phyloP scores from a whole-genome alignment of 2,888 invertebrate genomes.

The Drosophila buzzatii region DNA sequence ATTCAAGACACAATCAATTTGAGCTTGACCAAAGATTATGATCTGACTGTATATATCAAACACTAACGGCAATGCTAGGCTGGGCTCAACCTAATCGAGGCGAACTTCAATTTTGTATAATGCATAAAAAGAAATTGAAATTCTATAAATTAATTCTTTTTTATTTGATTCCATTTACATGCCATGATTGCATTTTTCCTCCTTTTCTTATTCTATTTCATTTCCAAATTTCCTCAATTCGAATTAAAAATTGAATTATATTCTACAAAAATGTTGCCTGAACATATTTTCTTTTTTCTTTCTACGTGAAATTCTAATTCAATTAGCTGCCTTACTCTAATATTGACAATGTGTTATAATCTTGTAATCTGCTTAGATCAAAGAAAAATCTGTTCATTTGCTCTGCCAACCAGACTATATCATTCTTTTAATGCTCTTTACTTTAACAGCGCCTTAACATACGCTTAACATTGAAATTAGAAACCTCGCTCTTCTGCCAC shows the following conservation, averaged over 20 bases:
- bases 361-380: neutral
- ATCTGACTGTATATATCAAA: conserved; percentile 2
- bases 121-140: conserved; percentile 5
- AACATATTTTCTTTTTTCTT: neutral
- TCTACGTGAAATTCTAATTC: neutral
- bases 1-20: conserved; percentile 29
- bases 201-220: neutral
- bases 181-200: neutral
- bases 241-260: too few relatives aligned
- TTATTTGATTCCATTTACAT: neutral
- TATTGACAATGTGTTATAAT: neutral
- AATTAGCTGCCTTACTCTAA: neutral
- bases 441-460: conserved; percentile 7
- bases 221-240: neutral
- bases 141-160: neutral
- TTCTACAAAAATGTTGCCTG: neutral
- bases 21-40: conserved; percentile 5
- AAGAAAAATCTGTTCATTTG: neutral
- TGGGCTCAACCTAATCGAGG: neutral
- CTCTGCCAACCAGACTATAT: too few relatives aligned
- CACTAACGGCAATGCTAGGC: neutral
- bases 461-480: neutral
- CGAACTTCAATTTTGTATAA: neutral
- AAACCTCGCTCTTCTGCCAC: neutral
- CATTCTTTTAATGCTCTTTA: neutral